These are phyloP conservation scores for Tyto alba DNA, from an alignment of 2,113 vertebrate species.

Conservation along the genomic window DNA sequence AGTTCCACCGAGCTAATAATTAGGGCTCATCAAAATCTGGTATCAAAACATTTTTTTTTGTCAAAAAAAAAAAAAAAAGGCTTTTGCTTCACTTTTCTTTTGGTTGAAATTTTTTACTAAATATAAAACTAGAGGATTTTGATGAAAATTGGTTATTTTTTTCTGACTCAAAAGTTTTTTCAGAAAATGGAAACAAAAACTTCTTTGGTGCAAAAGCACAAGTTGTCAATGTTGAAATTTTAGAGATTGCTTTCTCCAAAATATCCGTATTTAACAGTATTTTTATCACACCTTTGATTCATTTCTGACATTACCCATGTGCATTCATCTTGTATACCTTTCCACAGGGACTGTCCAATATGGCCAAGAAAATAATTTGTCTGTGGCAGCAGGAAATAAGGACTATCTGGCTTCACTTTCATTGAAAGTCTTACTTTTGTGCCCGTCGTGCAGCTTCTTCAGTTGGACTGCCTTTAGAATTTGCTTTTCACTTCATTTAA, in stretches of 20 bases:
- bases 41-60: background rate
- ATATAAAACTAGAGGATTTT: background rate
- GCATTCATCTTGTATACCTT: background rate
- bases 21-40: background rate
- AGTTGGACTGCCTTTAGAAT: background rate
- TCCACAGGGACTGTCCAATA: background rate
- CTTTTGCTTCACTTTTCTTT: background rate
- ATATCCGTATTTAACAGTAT: background rate
- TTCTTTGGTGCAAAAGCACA: background rate
- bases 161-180: background rate
- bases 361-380: background rate
- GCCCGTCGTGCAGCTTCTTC: background rate
- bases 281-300: background rate
- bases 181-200: background rate
- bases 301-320: background rate
- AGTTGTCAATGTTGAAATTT: background rate
- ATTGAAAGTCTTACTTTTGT: background rate
- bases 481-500: background rate
- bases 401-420: background rate
- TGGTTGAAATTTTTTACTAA: background rate
- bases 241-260: background rate
- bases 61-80: background rate
- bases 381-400: background rate
- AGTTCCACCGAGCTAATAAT: background rate
- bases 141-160: background rate